Base-by-base conservation (phyloP, 2,888 invertebrate genomes). In the Eristalis arbustorum region DNA sequence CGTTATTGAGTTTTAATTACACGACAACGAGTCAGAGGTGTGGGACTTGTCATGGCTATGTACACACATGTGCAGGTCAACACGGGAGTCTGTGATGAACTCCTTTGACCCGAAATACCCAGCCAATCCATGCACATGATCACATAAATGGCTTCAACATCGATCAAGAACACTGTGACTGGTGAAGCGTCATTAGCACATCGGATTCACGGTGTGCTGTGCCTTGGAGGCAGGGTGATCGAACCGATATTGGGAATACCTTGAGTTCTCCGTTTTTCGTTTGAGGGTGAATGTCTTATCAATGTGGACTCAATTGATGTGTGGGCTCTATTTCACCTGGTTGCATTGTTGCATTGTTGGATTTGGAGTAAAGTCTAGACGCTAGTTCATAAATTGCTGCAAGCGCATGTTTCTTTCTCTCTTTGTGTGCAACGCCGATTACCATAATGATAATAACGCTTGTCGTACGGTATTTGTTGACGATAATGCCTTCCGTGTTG, bases 1-100 rank as follows among this genome's bases (percentile, higher is more conserved):
- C 40, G 14, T 64, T 71, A 79, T 71, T 56, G 71, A 62, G 49
- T 76, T 22, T 76, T 76, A 84, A 84, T 72, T 68, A 59, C 76
- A n/a, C 42, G 34, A 76, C 57, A 59, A 62, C 42, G 28, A 18
- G 8, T 14, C 18, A 23, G n/a, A 56, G 34, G 22, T 25, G 13
- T 40, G 18, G n/a, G 59, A 14, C 8, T 56, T 40, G 66, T 25
- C 25, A 74, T 64, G 22, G 14, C 18, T 28, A 34, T 23, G 23
- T 25, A 31, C 13, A 18, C 37, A 13, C 14, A 23, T 59, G 69
- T 2, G 22, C 71, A 79, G 79, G 79, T 75, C 75, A 79, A 31
- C 31, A 67, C 3, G 14, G 59, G 59, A 59, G 49, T 6, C 18
- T n/a, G 18, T 49, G n/a, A 18, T 49, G 49, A 49, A 49, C 49